Evolutionary conservation across 2,888 invertebrate genomes (phyloP).

Genomic region (Notodonta ziczac): DNA sequence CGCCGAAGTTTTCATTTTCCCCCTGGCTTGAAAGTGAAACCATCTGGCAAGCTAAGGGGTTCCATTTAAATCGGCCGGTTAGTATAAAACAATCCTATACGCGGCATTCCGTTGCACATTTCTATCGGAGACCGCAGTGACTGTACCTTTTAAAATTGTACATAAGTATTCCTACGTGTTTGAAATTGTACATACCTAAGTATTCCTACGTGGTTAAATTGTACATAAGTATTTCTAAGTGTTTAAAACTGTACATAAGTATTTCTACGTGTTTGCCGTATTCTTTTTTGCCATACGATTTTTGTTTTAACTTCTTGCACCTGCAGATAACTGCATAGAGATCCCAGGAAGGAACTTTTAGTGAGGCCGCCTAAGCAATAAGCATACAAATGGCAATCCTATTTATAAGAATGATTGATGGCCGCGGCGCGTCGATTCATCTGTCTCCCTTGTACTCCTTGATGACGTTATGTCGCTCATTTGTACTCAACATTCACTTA

Average conservation of each 20-base stretch:
- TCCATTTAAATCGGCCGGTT: conserved; percentile 48
- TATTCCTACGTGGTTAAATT: no score
- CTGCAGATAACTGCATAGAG: no score
- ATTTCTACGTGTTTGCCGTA: no score
- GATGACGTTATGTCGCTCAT: conserved; percentile 32
- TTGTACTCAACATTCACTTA: conserved; percentile 34
- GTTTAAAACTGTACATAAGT: no score
- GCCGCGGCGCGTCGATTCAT: conserved; percentile 25
- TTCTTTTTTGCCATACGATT: no score
- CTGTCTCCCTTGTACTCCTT: conserved; percentile 44
- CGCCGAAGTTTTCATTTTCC: no score
- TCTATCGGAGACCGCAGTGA: conserved; percentile 40
- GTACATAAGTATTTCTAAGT: no score
- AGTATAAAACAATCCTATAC: conserved; percentile 36
- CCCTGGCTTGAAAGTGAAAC: conserved; percentile 21
- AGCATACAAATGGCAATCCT: not conserved
- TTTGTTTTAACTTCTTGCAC: no score
- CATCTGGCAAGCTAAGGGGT: conserved; percentile 43
- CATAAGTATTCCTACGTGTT: not conserved
- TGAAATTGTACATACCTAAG: conserved; percentile 25
- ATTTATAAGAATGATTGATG: conserved; percentile 54
- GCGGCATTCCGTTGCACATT: conserved; percentile 51
- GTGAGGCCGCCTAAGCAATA: no score
- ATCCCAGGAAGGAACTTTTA: no score
- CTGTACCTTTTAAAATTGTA: conserved; percentile 29